Base-by-base conservation (phyloP, 2,888 invertebrate genomes). In the Hyles lineata region DNA sequence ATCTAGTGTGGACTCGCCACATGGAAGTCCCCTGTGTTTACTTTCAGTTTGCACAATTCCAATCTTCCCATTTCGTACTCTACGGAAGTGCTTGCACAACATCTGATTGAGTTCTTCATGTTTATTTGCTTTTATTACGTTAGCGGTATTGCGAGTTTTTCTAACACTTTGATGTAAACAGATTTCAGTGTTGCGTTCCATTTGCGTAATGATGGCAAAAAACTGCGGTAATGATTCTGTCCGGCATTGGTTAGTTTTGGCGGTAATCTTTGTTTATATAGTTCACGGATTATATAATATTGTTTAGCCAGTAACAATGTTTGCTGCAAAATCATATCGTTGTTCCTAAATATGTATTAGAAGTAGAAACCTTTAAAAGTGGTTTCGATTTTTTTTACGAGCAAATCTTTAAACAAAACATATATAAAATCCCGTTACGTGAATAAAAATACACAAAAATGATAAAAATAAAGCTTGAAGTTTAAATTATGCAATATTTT, bases 71-170 rank as follows among this genome's bases (percentile, higher is more conserved):
- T 61, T 61, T 32, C 21, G 59, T 59, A 11, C 59, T 59, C n/a
- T 19, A 19, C 35, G n/a, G 32, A 9, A 63, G 63, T 63, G 35
- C 35, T 63, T 35, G 21, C 63, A 11, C 63, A 32, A 61, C 19
- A 35, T 63, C 32, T 35, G 35, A 35, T 63, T 35, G 63, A 35
- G 32, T 63, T 63, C 32, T 62, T 35, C 32, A 63, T 32, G 35
- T 63, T 63, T 63, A 63, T 63, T 35, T 63, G 32, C 15, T n/a
- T 63, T 63, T 63, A 35, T 63, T 35, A 35, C 35, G 63, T 63
- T 35, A 35, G 35, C 11, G 8, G 5, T 11, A 25, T n/a, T 4
- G 35, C 7, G 21, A 4, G 63, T 35, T 63, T 63, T 62, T 63
- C 9, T n/a, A 32, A 21, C n/a, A 35, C n/a, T 63, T 32, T n/a